Percentiles rank a stretch among this genome's conserved stretches.
phyloP scores from a whole-genome alignment of 1,140 invertebrate genomes.

The Lanistes nyassanus region DNA sequence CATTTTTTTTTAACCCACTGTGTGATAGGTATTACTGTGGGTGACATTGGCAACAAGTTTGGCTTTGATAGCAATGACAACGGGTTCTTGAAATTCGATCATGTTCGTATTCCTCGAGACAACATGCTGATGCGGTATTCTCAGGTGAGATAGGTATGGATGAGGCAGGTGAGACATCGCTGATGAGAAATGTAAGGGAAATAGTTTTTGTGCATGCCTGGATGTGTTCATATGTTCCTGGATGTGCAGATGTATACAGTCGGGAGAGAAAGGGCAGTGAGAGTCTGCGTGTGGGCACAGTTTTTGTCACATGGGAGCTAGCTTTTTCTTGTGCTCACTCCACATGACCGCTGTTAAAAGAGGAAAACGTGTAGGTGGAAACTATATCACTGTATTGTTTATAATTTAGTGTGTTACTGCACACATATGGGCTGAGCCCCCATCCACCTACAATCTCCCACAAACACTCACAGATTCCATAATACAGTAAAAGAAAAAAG shows the following conservation, averaged over 20 bases:
- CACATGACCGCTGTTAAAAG: too few relatives aligned
- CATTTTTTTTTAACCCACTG: not conserved
- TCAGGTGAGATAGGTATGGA: slow-evolving; percentile 70
- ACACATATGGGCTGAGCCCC: too few relatives aligned
- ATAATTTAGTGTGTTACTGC: too few relatives aligned
- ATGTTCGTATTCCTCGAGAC: slow-evolving; percentile 85
- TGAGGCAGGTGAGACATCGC: too few relatives aligned
- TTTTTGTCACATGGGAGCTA: too few relatives aligned
- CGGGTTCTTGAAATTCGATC: slow-evolving; percentile 86
- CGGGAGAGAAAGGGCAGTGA: not conserved
- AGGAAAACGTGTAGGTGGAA: too few relatives aligned
- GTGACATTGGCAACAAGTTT: slow-evolving; percentile 93
- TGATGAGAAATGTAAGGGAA: too few relatives aligned
- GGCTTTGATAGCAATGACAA: slow-evolving; percentile 92
- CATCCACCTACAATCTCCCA: too few relatives aligned
- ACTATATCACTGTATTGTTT: too few relatives aligned
- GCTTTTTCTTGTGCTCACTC: too few relatives aligned
- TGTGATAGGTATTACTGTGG: slow-evolving; percentile 82
- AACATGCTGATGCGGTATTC: slow-evolving; percentile 95
- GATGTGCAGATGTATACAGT: not conserved
- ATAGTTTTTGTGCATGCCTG: not conserved
- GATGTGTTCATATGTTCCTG: not conserved
- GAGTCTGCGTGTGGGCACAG: not conserved
- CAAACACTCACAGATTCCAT: too few relatives aligned
- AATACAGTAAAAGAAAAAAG: too few relatives aligned